Conservation (phyloP, 92 coral and sea anemone genomes). For the Actinernus sp. region DNA sequence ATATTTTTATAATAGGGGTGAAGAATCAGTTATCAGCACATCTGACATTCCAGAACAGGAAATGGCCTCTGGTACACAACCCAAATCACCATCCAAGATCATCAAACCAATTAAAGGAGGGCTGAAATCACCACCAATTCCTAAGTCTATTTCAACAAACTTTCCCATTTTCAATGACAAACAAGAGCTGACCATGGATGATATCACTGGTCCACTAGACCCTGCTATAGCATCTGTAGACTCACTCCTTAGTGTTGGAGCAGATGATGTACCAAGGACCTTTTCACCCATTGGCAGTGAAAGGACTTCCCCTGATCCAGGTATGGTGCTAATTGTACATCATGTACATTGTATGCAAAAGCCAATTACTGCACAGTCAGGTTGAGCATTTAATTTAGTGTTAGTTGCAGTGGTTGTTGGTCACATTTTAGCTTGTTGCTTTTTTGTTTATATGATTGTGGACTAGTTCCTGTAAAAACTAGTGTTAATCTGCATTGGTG, state of each 20-base stretch:
- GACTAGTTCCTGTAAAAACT: no score
- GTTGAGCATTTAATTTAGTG: no score
- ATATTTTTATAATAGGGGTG: no score
- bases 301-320: conserved; percentile 80
- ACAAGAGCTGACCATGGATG: conserved; percentile 13
- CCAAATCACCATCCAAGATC: neutral
- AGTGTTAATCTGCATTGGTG: no score
- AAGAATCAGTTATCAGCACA: no score
- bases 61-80: no score
- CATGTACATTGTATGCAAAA: no score
- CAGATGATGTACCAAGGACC: conserved; percentile 54
- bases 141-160: neutral
- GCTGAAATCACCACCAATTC: conserved; percentile 1
- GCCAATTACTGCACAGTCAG: no score
- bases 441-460: no score
- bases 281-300: conserved; percentile 94
- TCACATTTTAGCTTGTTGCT: no score
- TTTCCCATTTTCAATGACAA: neutral
- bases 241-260: conserved; percentile 36
- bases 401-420: no score
- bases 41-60: neutral
- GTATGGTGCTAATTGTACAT: conserved; percentile 26
- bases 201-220: conserved; percentile 36
- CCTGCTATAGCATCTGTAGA: conserved; percentile 46
- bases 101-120: conserved; percentile 4